Evolutionary conservation across 2,888 invertebrate genomes (phyloP).

Genomic region (Endotricha flammealis): DNA sequence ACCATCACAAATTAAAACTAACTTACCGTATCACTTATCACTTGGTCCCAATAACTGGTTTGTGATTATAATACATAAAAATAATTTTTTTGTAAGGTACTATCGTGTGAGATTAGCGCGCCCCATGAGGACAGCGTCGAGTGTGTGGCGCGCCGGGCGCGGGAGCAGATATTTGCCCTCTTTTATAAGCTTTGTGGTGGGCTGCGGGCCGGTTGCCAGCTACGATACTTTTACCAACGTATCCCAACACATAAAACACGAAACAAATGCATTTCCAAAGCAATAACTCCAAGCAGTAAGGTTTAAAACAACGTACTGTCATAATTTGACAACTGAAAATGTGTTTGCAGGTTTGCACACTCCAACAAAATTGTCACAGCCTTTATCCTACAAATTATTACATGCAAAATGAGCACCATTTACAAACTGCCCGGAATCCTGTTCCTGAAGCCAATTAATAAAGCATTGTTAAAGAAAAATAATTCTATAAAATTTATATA

Average conservation of each 20-base stretch:
- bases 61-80: conserved; percentile 45
- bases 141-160: conserved; percentile 70
- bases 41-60: conserved; percentile 70
- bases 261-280: conserved; percentile 5
- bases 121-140: conserved; percentile 72
- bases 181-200: conserved; percentile 74
- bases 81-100: conserved; percentile 54
- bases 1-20: conserved; percentile 48
- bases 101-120: conserved; percentile 72
- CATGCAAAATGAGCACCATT: conserved; percentile 36
- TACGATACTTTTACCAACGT: conserved; percentile 31
- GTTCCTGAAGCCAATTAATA: not conserved
- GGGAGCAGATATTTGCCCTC: conserved; percentile 59
- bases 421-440: conserved; percentile 22
- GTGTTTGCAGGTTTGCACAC: conserved; percentile 21
- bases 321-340: conserved; percentile 16
- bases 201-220: conserved; percentile 61
- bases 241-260: conserved; percentile 12
- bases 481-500: too few species aligned
- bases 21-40: conserved; percentile 77
- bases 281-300: conserved; percentile 26
- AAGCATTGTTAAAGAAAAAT: not conserved
- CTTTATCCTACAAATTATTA: conserved; percentile 52
- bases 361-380: conserved; percentile 14
- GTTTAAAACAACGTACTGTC: conserved; percentile 21